A percentile compares a stretch with the other conserved stretches of the same genome.
Conservation (phyloP, 2,113 vertebrate genomes). For the Triplophysa siluroides region DNA sequence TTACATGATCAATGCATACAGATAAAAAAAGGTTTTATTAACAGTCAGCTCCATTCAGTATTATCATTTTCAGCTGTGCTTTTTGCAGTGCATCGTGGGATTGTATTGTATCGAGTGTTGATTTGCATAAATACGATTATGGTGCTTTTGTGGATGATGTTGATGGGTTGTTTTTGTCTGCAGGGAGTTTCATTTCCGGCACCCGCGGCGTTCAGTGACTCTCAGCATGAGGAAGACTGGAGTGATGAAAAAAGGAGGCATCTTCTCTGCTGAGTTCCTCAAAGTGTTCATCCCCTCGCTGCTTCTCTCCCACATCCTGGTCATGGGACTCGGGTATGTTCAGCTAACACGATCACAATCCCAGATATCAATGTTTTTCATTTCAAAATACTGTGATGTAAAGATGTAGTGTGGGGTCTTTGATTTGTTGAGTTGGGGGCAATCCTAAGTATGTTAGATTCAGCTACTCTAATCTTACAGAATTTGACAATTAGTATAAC, state of each 20-base stretch:
- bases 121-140: no score
- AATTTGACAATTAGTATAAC: no score
- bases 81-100: no score
- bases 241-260: conserved; percentile 98
- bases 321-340: conserved; percentile 91
- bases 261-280: conserved; percentile 98
- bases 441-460: no score
- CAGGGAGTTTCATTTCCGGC: conserved; percentile 97
- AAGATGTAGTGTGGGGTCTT: neutral
- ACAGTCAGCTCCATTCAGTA: no score
- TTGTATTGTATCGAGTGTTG: no score
- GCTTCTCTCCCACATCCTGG: conserved; percentile 94
- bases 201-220: conserved; percentile 89
- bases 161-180: neutral
- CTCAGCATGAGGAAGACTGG: conserved; percentile 98
- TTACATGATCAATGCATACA: no score
- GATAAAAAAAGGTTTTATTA: no score
- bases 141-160: neutral
- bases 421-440: no score
- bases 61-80: no score
- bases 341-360: neutral
- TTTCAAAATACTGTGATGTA: neutral
- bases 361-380: neutral
- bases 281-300: conserved; percentile 98
- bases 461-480: no score